Conservation (phyloP, 2,888 invertebrate genomes). For the Chymomyza caudatula region DNA sequence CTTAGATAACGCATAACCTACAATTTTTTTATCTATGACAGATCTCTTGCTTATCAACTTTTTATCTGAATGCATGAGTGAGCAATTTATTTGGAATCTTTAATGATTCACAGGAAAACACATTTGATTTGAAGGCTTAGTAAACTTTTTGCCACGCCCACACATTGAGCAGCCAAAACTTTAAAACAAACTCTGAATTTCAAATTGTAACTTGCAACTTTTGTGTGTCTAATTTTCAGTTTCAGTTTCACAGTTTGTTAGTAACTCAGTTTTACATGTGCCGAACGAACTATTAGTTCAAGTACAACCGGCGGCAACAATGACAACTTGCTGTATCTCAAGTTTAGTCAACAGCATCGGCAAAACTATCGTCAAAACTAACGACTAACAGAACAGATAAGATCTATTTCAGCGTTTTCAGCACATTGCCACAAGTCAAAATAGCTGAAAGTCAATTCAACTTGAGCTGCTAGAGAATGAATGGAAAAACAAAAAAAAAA, state of each 20-base stretch:
- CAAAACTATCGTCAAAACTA: conserved; percentile 49
- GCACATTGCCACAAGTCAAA: not conserved
- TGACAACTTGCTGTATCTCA: conserved; percentile 5
- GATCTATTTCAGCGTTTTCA: not conserved
- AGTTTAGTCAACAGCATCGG: conserved; percentile 27
- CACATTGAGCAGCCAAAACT: not conserved
- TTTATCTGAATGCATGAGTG: not conserved
- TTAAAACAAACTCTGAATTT: not conserved
- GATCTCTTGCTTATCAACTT: not conserved
- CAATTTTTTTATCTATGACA: not conserved
- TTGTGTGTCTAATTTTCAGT: not conserved
- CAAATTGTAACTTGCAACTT: not conserved
- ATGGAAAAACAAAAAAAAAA: not conserved
- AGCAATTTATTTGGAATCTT: not conserved
- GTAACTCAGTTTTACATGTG: not conserved
- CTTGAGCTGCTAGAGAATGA: not conserved
- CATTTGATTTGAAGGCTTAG: not conserved
- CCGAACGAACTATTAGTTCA: conserved; percentile 44
- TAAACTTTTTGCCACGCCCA: no score
- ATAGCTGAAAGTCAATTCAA: not conserved
- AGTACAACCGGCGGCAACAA: conserved; percentile 60
- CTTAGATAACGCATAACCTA: not conserved
- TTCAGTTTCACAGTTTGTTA: not conserved
- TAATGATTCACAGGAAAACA: not conserved
- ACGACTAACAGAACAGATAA: not conserved